Evolutionary conservation across 1,140 invertebrate species (phyloP).

Genomic region (Nasonia longicornis): DNA sequence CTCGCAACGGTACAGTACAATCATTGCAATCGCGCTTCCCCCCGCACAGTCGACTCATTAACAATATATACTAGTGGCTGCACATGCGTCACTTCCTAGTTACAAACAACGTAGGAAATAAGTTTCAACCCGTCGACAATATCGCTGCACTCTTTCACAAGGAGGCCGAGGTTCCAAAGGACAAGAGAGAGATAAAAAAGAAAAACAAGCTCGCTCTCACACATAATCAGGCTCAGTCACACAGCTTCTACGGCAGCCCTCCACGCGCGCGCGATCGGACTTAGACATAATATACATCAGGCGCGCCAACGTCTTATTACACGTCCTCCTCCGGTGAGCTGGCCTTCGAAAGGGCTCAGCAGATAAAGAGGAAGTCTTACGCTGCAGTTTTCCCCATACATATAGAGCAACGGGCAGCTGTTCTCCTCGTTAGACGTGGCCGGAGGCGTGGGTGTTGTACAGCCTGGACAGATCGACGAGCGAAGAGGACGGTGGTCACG

Average conservation of each 20-base stretch:
- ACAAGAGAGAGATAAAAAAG: not conserved
- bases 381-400: no score
- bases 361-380: no score
- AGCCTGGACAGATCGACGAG: slow-evolving; percentile 11
- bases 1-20: not conserved
- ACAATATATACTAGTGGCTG: no score
- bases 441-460: slow-evolving; percentile 1
- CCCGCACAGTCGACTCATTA: not conserved
- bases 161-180: not conserved
- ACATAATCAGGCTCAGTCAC: not conserved
- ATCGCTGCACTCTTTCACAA: not conserved
- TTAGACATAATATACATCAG: not conserved
- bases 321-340: not conserved
- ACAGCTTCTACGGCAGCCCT: not conserved
- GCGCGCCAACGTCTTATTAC: not conserved
- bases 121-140: not conserved
- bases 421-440: slow-evolving; percentile 12
- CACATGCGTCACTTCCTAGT: not conserved
- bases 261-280: no score
- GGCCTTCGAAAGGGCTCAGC: not conserved
- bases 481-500: slow-evolving; percentile 53
- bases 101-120: not conserved
- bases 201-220: not conserved
- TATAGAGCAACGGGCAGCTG: no score
- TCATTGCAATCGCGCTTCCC: not conserved